phyloP scores from a whole-genome alignment of 1,140 invertebrate genomes.

The Bombyx mandarina region DNA sequence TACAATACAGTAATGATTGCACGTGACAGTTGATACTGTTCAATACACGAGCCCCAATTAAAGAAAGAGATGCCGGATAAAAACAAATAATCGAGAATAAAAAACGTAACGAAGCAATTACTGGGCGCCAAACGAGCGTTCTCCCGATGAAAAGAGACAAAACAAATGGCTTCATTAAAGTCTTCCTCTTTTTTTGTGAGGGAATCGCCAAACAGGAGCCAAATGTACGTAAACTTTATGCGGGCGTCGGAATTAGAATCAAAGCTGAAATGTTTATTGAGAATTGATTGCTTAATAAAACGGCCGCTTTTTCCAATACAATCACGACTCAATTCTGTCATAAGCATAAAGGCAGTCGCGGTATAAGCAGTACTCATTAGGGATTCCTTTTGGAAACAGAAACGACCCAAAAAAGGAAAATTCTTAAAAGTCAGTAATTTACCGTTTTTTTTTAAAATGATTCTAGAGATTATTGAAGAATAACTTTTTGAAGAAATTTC shows the following conservation, averaged over 20 bases:
- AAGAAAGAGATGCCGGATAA: constrained; percentile 11
- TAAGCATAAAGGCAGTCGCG: too few species aligned
- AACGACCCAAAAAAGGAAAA: too few species aligned
- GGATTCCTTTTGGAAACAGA: background rate
- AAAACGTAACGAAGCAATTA: constrained; percentile 37
- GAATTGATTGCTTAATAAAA: constrained; percentile 1
- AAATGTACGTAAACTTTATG: constrained; percentile 9
- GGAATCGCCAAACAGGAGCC: constrained; percentile 15
- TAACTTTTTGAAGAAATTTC: too few species aligned
- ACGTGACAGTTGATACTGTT: background rate
- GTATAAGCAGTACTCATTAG: too few species aligned
- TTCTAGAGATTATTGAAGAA: too few species aligned
- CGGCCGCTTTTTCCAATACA: too few species aligned
- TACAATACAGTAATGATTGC: background rate
- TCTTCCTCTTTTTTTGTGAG: constrained; percentile 13
- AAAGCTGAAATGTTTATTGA: too few species aligned
- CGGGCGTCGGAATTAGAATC: background rate
- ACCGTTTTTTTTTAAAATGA: too few species aligned
- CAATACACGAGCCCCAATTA: constrained; percentile 16
- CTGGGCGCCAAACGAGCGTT: constrained; percentile 26
- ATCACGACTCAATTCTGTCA: too few species aligned
- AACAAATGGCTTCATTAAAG: constrained; percentile 33
- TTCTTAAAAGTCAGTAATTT: too few species aligned
- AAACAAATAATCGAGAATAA: constrained; percentile 20
- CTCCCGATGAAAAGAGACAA: constrained; percentile 21